A percentile compares a stretch with the other conserved stretches of the same genome.
Conservation (phyloP, 2,888 invertebrate genomes). For the Boloria selene region DNA sequence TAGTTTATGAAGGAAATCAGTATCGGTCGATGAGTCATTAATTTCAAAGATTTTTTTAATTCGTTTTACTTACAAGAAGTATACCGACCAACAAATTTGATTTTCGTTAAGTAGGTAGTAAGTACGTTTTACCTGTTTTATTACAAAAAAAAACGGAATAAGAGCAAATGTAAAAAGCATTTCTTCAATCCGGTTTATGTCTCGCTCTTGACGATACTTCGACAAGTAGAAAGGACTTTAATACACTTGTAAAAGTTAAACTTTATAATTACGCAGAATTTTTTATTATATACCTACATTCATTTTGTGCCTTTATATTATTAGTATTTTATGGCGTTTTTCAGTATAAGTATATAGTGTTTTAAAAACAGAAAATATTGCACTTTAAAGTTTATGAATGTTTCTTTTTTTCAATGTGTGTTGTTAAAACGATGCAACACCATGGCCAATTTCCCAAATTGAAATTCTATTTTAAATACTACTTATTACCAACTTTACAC, state of each 20-base stretch:
- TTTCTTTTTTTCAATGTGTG: too few relatives aligned
- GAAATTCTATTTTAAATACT: background rate
- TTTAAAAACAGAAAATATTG: too few relatives aligned
- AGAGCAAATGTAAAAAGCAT: slow-evolving; percentile 30
- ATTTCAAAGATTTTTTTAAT: too few relatives aligned
- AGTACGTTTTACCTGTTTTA: background rate
- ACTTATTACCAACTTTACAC: background rate
- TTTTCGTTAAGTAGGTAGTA: background rate
- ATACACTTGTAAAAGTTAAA: slow-evolving; percentile 10
- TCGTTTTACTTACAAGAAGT: too few relatives aligned
- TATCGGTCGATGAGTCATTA: too few relatives aligned
- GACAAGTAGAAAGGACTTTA: slow-evolving; percentile 32
- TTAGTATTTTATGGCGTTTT: too few relatives aligned
- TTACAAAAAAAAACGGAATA: slow-evolving; percentile 30
- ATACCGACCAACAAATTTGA: too few relatives aligned
- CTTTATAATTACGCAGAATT: slow-evolving; percentile 13
- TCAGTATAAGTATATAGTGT: too few relatives aligned
- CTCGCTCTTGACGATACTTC: slow-evolving; percentile 31
- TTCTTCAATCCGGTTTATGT: slow-evolving; percentile 32
- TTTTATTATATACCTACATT: slow-evolving; percentile 11
- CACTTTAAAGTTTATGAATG: too few relatives aligned
- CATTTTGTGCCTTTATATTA: too few relatives aligned
- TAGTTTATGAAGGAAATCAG: too few relatives aligned
- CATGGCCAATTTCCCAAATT: background rate
- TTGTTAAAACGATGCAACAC: too few relatives aligned